phyloP scores from a whole-genome alignment of 2,797 vertebrate species.

The Menidia menidia region DNA sequence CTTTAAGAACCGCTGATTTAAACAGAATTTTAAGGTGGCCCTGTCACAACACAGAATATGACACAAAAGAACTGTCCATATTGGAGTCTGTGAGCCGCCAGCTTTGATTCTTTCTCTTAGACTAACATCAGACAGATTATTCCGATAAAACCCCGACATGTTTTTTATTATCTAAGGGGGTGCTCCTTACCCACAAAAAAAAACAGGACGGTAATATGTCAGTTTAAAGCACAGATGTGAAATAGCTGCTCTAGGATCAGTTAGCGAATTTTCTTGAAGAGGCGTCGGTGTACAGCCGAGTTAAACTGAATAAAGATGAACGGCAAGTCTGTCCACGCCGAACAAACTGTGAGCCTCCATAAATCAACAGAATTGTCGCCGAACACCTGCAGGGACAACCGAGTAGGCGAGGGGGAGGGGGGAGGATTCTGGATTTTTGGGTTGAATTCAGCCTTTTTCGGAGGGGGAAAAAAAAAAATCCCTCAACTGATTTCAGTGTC shows the following conservation, averaged over 20 bases:
- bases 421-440: slow-evolving; percentile 1
- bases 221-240: slow-evolving; percentile 8
- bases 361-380: slow-evolving; percentile 65
- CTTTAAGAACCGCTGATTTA: no score
- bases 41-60: no score
- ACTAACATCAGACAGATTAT: no score
- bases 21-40: no score
- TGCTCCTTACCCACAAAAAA: background rate
- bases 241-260: slow-evolving; percentile 11
- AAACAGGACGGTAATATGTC: slow-evolving; percentile 4
- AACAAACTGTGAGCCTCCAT: slow-evolving; percentile 67
- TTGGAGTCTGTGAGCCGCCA: no score
- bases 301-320: slow-evolving; percentile 29
- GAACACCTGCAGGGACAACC: slow-evolving; percentile 27
- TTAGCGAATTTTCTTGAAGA: slow-evolving; percentile 1
- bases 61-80: no score
- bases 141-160: background rate
- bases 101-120: no score
- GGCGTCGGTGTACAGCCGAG: slow-evolving; percentile 10
- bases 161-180: no score
- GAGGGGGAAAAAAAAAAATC: background rate
- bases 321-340: background rate
- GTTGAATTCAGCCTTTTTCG: background rate
- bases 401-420: background rate
- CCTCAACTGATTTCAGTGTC: no score